Evolutionary conservation across 2,888 invertebrate species (phyloP), one percentile per base, ranked within the genome.

Genomic region (Oxystoma pomonae): DNA sequence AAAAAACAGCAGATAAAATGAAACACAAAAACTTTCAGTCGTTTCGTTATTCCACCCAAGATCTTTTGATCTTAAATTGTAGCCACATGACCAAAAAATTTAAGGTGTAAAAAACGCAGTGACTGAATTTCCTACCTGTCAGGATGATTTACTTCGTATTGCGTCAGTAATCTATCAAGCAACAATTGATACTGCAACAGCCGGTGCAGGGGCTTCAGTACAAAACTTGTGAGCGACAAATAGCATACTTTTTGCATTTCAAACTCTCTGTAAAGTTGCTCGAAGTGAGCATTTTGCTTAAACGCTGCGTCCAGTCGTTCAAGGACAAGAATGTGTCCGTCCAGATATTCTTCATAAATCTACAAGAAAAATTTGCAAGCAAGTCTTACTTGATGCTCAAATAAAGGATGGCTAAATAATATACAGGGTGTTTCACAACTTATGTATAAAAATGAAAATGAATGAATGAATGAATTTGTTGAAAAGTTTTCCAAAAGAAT

Each of bases 171-270:
- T 69, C 87, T 84, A 78, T 91, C 88, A 67, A 94, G 81, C 75
- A 93, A 81, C 74, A 86, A 83, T 76, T 90, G 87, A 80, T 96
- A 94, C 78, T 96, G 94, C 63, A 94, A 82, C 70, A 96, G 82
- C 60, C 97, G 85, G 80, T 90, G 90, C n/a, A 94, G 84, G 12
- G 94, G 92, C 76, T 92, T 91, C 64, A 92, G 81, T 22, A 95
- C 84, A 74, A 95, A 88, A 65, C 90, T 90, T 57, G 90, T 88
- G 60, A 96, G 84, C 1, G 92, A 96, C 70, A 97, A 83, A 76
- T 94, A 94, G 78, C 94, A 94, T 58, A 91, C 86, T 80, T 91
- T 92, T 77, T 91, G 90, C 61, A 87, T 84, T 78, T 94, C 94
- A 79, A 94, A 92, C 69, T 89, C 89, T 60, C 88, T 84, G 79